A percentile compares a stretch with the other conserved stretches of the same genome.
Conservation (phyloP, 2,113 vertebrate genomes). For the Carassius gibelio region DNA sequence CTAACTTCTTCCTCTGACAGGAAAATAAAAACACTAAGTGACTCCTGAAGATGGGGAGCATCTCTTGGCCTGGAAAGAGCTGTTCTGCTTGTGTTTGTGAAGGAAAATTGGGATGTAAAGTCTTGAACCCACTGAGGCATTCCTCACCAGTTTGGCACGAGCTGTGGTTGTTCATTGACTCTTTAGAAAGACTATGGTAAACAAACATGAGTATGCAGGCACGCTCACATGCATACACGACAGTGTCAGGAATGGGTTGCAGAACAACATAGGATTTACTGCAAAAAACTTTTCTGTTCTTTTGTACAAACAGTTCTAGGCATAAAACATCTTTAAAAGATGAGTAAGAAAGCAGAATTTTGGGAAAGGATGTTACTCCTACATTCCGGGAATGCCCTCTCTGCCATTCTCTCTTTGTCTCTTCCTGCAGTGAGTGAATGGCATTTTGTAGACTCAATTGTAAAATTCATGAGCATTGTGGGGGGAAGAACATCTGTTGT, state of each 20-base stretch:
- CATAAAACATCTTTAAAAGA: constrained; percentile 33
- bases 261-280: constrained; percentile 35
- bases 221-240: constrained; percentile 5
- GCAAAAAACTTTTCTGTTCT: constrained; percentile 37
- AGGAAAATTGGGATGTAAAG: constrained; percentile 40
- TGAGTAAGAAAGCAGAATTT: constrained; percentile 47
- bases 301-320: constrained; percentile 28
- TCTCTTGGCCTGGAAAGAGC: constrained; percentile 17
- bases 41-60: constrained; percentile 30
- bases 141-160: constrained; percentile 39
- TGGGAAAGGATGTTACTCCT: constrained; percentile 41
- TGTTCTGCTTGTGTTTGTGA: constrained; percentile 47
- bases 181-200: constrained; percentile 3
- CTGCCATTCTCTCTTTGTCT: background rate
- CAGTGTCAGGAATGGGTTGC: background rate
- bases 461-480: constrained; percentile 18
- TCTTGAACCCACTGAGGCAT: constrained; percentile 36
- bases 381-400: constrained; percentile 1
- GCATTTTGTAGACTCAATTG: constrained; percentile 17
- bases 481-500: constrained; percentile 11
- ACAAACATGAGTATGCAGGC: background rate
- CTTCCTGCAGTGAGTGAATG: background rate
- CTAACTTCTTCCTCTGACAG: constrained; percentile 27
- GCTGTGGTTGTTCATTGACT: constrained; percentile 26
- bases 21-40: constrained; percentile 41